Evolutionary conservation across 1,140 invertebrate genomes (phyloP), one percentile per base, ranked within the genome.

Genomic region (Drosophila guanche): DNA sequence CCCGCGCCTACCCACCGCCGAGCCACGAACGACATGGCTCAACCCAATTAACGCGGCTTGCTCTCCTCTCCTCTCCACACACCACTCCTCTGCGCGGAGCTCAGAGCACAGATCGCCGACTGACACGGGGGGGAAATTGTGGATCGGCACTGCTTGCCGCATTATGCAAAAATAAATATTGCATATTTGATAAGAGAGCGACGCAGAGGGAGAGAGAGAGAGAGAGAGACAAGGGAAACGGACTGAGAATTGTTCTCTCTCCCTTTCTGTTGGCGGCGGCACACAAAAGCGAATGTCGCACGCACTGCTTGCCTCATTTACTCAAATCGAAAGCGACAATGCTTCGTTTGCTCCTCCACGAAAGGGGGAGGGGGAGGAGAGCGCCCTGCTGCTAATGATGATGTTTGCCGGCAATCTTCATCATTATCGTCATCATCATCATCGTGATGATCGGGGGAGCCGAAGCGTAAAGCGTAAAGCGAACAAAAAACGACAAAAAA

Each of bases 101-200:
- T 7, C 8, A 16, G 12, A 27, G 16, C 16, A 12, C 8, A 16
- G 12, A 27, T 47, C 41, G n/a, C 37, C 48, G 45, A 14, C 29
- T 66, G 58, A 58, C 59, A 59, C 50, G 42, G 20, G 14, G 6
- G 33, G 20, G 66, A 55, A 55, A 59, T 59, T 59, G 59, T 70
- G 68, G 54, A 47, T 58, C 56, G 25, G 54, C 61, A 37, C 47
- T 60, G 71, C 61, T 75, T 60, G 72, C 55, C 45, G 77, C 74
- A 86, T 85, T 85, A 86, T 85, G 81, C 81, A 86, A 85, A 85
- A 85, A 85, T 85, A 69, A 79, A 85, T 85, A 85, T 86, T 81
- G 81, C 81, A 86, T 81, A 85, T 86, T 77, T 76, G 80, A 86
- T 84, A 79, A 67, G 61, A 59, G 57, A 62, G 22, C 20, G n/a